Percentiles rank a stretch among this genome's conserved stretches.
Evolutionary conservation across 2,888 invertebrate genomes (phyloP).

Genomic region (Pharmacophagus antenor): DNA sequence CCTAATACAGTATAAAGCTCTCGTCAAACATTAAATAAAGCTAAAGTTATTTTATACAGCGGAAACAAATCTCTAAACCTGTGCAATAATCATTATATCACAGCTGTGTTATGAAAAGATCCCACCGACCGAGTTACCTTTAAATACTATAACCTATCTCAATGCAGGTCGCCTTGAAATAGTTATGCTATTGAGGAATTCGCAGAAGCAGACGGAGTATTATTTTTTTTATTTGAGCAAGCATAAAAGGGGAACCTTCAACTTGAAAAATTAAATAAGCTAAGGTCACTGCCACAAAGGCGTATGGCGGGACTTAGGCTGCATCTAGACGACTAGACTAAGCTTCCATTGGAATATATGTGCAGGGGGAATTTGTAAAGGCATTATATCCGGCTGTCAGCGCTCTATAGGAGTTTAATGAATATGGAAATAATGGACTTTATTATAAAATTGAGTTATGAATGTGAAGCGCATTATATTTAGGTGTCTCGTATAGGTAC

Average conservation of each 20-base stretch:
- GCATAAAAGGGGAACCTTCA: conserved; percentile 71
- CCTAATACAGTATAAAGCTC: too few relatives aligned
- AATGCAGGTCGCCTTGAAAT: conserved; percentile 67
- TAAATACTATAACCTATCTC: conserved; percentile 72
- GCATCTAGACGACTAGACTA: conserved; percentile 71
- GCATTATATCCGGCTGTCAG: conserved; percentile 40
- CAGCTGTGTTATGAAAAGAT: conserved; percentile 69
- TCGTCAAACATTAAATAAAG: neutral
- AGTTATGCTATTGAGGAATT: conserved; percentile 60
- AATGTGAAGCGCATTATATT: neutral
- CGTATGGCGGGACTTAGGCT: conserved; percentile 48
- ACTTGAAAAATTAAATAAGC: conserved; percentile 69
- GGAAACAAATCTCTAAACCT: conserved; percentile 36
- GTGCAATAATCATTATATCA: conserved; percentile 36
- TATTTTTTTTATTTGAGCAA: conserved; percentile 52
- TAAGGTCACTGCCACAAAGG: conserved; percentile 67
- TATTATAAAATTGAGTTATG: neutral
- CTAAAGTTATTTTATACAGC: neutral
- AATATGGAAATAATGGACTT: conserved; percentile 18
- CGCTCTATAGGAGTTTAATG: conserved; percentile 26
- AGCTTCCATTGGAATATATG: conserved; percentile 42
- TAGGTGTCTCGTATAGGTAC: too few relatives aligned
- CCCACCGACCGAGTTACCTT: conserved; percentile 50
- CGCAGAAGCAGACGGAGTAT: conserved; percentile 56
- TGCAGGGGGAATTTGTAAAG: conserved; percentile 49